Evolutionary conservation across 1,140 invertebrate genomes (phyloP).

Genomic region (Diachasma alloeum): DNA sequence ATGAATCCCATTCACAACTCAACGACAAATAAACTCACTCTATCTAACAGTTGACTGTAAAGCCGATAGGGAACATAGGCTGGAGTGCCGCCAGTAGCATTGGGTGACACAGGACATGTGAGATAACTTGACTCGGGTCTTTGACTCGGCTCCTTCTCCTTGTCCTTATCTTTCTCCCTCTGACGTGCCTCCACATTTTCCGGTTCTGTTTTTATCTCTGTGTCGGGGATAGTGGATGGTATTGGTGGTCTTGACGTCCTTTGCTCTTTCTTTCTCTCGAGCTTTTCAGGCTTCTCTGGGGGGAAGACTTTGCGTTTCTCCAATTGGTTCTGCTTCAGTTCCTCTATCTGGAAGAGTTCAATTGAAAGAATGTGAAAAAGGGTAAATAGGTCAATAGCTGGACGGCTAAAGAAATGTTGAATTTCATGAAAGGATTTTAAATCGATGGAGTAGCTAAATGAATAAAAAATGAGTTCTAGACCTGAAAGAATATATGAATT

Average conservation of each 20-base stretch:
- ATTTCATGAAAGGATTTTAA: too few relatives aligned
- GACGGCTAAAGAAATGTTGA: not conserved
- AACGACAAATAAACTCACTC: constrained; percentile 44
- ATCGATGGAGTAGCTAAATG: not conserved
- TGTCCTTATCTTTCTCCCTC: constrained; percentile 41
- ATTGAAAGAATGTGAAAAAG: not conserved
- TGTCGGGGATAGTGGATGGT: constrained; percentile 31
- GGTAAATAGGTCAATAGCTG: not conserved
- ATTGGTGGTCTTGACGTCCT: constrained; percentile 37
- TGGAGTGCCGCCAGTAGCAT: constrained; percentile 39
- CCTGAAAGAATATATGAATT: too few relatives aligned
- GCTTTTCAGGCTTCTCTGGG: constrained; percentile 49
- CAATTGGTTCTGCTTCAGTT: constrained; percentile 59
- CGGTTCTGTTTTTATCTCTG: constrained; percentile 37
- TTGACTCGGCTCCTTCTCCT: constrained; percentile 12
- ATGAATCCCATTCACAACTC: not conserved
- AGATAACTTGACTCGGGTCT: constrained; percentile 32
- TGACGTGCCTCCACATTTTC: constrained; percentile 50
- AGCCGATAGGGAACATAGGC: constrained; percentile 59
- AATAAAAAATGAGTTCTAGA: too few relatives aligned
- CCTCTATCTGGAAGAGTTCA: constrained; percentile 48
- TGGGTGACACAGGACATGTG: constrained; percentile 35
- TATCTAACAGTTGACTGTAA: constrained; percentile 58
- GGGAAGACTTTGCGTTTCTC: constrained; percentile 52
- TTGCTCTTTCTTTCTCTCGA: constrained; percentile 47